A percentile compares a stretch with the other conserved stretches of the same genome.
phyloP scores from a whole-genome alignment of 2,888 invertebrate genomes.

The Mylabris sibirica region DNA sequence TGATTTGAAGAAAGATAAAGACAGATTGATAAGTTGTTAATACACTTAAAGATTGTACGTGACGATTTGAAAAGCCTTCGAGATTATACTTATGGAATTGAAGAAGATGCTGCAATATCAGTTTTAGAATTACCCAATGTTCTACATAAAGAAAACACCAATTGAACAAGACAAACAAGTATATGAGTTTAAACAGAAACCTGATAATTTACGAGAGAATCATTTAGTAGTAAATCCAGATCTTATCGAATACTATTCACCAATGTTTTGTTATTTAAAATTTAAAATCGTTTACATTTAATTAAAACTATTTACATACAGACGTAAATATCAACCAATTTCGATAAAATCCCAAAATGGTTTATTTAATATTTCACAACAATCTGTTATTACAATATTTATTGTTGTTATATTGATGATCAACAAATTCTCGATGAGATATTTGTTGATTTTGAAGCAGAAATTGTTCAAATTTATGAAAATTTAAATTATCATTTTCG shows the following conservation, averaged over 20 bases:
- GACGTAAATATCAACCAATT: slow-evolving; percentile 71
- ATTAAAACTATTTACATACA: slow-evolving; percentile 73
- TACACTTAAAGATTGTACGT: slow-evolving; percentile 61
- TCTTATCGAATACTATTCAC: slow-evolving; percentile 67
- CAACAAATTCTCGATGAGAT: slow-evolving; percentile 61
- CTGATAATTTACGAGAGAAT: slow-evolving; percentile 55
- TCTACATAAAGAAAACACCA: slow-evolving; percentile 72
- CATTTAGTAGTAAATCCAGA: slow-evolving; percentile 69
- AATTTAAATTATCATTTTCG: slow-evolving; percentile 74
- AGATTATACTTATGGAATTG: slow-evolving; percentile 73
- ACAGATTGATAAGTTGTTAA: slow-evolving; percentile 64
- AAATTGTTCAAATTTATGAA: slow-evolving; percentile 69
- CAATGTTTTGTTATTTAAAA: slow-evolving; percentile 69
- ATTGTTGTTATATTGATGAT: slow-evolving; percentile 64
- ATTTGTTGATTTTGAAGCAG: slow-evolving; percentile 66
- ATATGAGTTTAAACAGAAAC: slow-evolving; percentile 50
- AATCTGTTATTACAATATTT: slow-evolving; percentile 74
- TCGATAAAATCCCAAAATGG: slow-evolving; percentile 55
- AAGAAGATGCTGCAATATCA: slow-evolving; percentile 72
- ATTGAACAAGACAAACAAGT: slow-evolving; percentile 48
- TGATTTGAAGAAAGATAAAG: slow-evolving; percentile 57
- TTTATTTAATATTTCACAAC: slow-evolving; percentile 74
- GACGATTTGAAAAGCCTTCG: slow-evolving; percentile 71
- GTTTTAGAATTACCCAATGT: slow-evolving; percentile 75
- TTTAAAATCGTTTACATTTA: slow-evolving; percentile 73